These are phyloP conservation scores for Tragelaphus buxtoni DNA, from an alignment of 2,113 vertebrate genomes.

Conservation along the genomic window DNA sequence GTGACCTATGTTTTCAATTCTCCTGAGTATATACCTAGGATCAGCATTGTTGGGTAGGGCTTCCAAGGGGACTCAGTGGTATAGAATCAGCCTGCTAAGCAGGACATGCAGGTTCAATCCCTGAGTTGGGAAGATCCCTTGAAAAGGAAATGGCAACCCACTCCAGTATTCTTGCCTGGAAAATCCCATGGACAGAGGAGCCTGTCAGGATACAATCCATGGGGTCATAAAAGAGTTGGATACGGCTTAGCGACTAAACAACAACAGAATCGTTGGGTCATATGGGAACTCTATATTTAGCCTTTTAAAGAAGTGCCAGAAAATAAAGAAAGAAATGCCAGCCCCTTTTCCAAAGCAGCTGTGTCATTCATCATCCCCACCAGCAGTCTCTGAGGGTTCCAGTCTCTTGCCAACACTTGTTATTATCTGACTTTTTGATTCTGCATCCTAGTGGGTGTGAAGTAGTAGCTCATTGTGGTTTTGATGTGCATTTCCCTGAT, in stretches of 20 bases:
- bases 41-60: neutral
- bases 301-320: neutral
- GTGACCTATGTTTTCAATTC: neutral
- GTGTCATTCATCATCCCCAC: neutral
- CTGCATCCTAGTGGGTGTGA: neutral
- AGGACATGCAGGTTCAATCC: neutral
- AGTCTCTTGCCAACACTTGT: neutral
- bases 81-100: neutral
- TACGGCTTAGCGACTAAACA: neutral
- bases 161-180: neutral
- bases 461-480: neutral
- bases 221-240: neutral
- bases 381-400: neutral
- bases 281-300: neutral
- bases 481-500: neutral
- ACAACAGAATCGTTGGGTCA: neutral
- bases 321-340: neutral
- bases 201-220: neutral
- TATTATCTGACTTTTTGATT: neutral
- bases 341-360: neutral
- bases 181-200: neutral
- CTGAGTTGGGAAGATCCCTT: neutral
- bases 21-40: neutral
- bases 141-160: neutral
- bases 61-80: neutral